Evolutionary conservation across 2,797 vertebrate genomes (phyloP).

Genomic region (Eospalax fontanierii): DNA sequence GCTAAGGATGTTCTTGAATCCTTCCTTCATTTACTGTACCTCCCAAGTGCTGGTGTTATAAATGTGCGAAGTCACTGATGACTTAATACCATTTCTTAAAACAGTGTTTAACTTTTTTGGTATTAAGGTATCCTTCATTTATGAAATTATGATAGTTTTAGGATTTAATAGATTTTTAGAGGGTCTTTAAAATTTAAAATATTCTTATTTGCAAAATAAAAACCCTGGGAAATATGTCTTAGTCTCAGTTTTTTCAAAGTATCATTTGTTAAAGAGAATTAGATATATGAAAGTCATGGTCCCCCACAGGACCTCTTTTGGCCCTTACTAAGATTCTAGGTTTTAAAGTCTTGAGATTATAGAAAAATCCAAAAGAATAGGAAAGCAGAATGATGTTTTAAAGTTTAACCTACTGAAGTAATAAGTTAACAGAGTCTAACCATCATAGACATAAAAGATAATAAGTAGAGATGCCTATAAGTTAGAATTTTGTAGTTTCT

Average conservation of each 20-base stretch:
- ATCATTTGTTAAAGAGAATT: constrained; percentile 39
- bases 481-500: constrained; percentile 85
- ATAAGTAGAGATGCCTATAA: constrained; percentile 83
- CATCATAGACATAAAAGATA: constrained; percentile 79
- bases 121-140: background rate
- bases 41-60: background rate
- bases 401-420: constrained; percentile 78
- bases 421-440: constrained; percentile 85
- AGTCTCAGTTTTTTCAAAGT: constrained; percentile 49
- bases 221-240: constrained; percentile 13
- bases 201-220: constrained; percentile 36
- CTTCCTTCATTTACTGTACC: background rate
- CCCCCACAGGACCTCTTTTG: background rate
- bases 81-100: constrained; percentile 2
- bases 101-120: background rate
- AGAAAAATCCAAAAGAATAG: constrained; percentile 71
- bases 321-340: constrained; percentile 42
- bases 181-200: constrained; percentile 11
- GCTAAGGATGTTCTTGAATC: background rate
- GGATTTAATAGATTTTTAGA: background rate
- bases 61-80: too few species aligned
- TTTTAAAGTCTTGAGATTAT: constrained; percentile 64
- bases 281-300: constrained; percentile 49
- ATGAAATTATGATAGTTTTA: constrained; percentile 40
- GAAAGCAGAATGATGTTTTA: constrained; percentile 55